Percentiles rank a stretch among this genome's conserved stretches.
phyloP scores from a whole-genome alignment of 2,888 invertebrate species.

The Eupithecia pulchellata region DNA sequence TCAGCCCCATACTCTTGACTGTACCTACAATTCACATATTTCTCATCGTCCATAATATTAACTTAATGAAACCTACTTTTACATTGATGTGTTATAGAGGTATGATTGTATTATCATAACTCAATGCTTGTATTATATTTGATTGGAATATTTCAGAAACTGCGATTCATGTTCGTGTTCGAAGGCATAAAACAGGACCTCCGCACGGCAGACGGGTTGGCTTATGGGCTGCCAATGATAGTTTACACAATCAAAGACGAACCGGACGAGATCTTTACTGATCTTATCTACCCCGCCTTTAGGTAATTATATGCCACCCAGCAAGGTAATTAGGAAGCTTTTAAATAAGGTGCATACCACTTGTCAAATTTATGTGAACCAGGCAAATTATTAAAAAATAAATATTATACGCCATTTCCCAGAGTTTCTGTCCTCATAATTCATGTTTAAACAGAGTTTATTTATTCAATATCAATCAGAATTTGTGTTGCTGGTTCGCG shows the following conservation, averaged over 20 bases:
- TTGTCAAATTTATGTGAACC: background rate
- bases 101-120: background rate
- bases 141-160: slow-evolving; percentile 88
- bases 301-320: slow-evolving; percentile 86
- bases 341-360: background rate
- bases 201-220: slow-evolving; percentile 93
- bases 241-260: slow-evolving; percentile 92
- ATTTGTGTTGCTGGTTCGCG: too few relatives aligned
- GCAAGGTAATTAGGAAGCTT: background rate
- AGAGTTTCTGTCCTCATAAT: too few relatives aligned
- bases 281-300: slow-evolving; percentile 91
- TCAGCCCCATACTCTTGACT: too few relatives aligned
- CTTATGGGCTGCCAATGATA: slow-evolving; percentile 93
- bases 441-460: too few relatives aligned
- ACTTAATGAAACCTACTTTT: background rate
- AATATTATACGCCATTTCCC: too few relatives aligned
- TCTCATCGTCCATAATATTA: too few relatives aligned
- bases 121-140: background rate
- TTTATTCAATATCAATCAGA: too few relatives aligned
- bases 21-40: too few relatives aligned
- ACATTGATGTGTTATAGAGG: background rate
- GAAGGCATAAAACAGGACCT: slow-evolving; percentile 94
- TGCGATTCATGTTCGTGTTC: slow-evolving; percentile 97
- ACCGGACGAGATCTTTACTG: slow-evolving; percentile 91
- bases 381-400: background rate